These are phyloP conservation scores for Ichneumoninae sp. DNA, from an alignment of 2,888 invertebrate species.

Conservation along the genomic window DNA sequence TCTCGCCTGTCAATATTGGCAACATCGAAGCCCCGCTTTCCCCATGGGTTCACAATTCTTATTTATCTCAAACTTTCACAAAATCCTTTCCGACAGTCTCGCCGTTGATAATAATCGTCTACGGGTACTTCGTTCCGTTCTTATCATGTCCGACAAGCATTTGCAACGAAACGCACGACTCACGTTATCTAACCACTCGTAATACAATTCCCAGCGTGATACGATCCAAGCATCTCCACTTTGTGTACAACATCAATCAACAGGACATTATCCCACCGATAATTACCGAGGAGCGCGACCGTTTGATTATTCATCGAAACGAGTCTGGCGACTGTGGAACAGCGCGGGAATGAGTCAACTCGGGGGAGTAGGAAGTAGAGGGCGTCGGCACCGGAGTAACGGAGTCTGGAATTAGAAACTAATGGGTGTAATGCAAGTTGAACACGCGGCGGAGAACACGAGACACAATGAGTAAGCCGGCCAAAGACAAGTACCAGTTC, in stretches of 20 bases:
- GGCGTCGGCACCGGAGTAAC: conserved; percentile 56
- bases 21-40: too few species aligned
- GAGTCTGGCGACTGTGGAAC: conserved; percentile 3
- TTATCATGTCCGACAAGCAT: conserved; percentile 47
- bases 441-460: conserved; percentile 21
- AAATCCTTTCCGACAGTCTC: background rate
- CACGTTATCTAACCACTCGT: conserved; percentile 41
- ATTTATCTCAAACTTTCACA: background rate
- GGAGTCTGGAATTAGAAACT: conserved; percentile 31
- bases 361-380: conserved; percentile 17
- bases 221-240: conserved; percentile 34
- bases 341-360: conserved; percentile 33
- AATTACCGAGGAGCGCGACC: conserved; percentile 42
- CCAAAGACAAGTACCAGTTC: conserved; percentile 32
- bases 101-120: background rate
- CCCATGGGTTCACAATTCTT: background rate
- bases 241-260: conserved; percentile 40
- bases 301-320: conserved; percentile 58
- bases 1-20: too few species aligned
- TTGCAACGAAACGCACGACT: conserved; percentile 18
- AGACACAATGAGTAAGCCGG: conserved; percentile 49
- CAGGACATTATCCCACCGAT: conserved; percentile 19
- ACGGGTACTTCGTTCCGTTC: conserved; percentile 18
- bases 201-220: conserved; percentile 30
- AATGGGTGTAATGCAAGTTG: conserved; percentile 6